A percentile compares a stretch with the other conserved stretches of the same genome.
Evolutionary conservation across 2,113 vertebrate species (phyloP).

Genomic region (Anarhynchus alexandrinus): DNA sequence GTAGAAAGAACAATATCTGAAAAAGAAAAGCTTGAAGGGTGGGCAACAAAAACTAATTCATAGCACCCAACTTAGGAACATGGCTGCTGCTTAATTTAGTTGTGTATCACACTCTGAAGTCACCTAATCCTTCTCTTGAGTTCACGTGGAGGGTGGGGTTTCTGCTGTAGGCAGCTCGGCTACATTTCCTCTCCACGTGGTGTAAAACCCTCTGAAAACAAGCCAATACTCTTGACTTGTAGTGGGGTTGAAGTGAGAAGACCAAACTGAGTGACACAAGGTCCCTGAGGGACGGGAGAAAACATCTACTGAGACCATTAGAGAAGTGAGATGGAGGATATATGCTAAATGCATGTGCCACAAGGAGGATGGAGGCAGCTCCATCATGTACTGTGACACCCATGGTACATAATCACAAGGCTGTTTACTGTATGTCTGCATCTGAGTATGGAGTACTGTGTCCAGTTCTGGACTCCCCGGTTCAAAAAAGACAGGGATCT

Average conservation of each 20-base stretch:
- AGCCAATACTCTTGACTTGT: background rate
- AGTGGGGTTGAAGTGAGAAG: background rate
- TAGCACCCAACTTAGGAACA: background rate
- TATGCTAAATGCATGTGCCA: background rate
- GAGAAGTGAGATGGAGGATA: background rate
- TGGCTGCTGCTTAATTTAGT: background rate
- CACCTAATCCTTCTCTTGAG: background rate
- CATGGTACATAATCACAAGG: background rate
- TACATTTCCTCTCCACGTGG: background rate
- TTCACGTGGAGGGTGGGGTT: background rate
- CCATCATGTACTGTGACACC: accelerated
- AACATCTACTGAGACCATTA: background rate
- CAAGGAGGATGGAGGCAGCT: background rate
- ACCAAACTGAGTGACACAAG: background rate
- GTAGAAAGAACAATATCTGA: background rate
- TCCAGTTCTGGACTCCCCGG: too few species aligned
- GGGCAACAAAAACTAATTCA: background rate
- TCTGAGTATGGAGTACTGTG: too few species aligned
- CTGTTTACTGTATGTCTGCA: background rate
- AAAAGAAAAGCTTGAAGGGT: background rate
- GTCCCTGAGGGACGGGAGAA: background rate
- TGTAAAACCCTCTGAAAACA: background rate
- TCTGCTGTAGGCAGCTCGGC: background rate
- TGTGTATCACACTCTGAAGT: background rate
- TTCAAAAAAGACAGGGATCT: too few species aligned